phyloP scores from a whole-genome alignment of 1,140 invertebrate genomes.

The Prorops nasuta region DNA sequence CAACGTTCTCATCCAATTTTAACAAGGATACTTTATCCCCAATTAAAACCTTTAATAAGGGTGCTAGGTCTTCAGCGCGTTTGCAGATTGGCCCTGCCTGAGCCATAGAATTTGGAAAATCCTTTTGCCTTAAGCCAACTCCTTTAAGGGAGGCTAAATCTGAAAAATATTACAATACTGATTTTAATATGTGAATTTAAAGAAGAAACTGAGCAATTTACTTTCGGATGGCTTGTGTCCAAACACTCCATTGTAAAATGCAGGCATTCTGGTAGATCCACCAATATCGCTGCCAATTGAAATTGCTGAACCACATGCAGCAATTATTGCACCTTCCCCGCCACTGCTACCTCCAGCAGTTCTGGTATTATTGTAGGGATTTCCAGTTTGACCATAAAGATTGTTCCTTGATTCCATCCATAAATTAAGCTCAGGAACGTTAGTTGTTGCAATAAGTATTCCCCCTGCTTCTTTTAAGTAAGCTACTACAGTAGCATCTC shows the following conservation, averaged over 20 bases:
- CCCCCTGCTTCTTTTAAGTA: conserved; percentile 77
- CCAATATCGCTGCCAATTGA: conserved; percentile 91
- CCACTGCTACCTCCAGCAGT: conserved; percentile 85
- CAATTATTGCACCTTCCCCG: conserved; percentile 72
- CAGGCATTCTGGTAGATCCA: conserved; percentile 91
- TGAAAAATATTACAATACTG: conserved; percentile 20
- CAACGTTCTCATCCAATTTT: conserved; percentile 56
- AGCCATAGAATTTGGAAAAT: conserved; percentile 63
- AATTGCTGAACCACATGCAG: conserved; percentile 78
- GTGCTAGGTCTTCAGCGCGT: conserved; percentile 72
- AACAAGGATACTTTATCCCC: conserved; percentile 52
- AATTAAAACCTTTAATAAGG: conserved; percentile 67
- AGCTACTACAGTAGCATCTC: conserved; percentile 77
- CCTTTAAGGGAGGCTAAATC: conserved; percentile 56
- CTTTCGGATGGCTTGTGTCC: conserved; percentile 85
- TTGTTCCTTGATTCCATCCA: conserved; percentile 91
- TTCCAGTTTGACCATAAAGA: conserved; percentile 86
- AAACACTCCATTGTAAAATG: conserved; percentile 93
- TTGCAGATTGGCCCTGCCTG: conserved; percentile 77
- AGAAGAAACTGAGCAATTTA: conserved; percentile 19
- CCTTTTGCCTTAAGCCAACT: conserved; percentile 61
- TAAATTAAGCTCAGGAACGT: conserved; percentile 85
- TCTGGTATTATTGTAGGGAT: conserved; percentile 85
- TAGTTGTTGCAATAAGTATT: conserved; percentile 88
- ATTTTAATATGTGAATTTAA: background rate